Conservation (phyloP, 2,888 invertebrate species). For the Meta bourneti region DNA sequence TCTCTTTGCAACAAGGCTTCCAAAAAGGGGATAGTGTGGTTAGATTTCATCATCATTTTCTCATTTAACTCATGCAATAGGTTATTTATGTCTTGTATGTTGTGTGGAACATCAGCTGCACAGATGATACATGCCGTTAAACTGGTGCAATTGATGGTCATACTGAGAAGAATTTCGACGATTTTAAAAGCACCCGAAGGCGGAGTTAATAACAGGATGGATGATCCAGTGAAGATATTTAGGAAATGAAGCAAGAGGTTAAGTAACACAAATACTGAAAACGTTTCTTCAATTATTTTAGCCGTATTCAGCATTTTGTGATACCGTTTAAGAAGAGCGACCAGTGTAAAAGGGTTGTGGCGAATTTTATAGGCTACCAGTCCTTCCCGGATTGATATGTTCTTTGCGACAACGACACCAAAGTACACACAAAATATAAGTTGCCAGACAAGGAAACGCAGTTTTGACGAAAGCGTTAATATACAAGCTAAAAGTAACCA, state of each 20-base stretch:
- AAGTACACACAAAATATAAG: background rate
- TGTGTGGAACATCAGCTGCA: slow-evolving; percentile 8
- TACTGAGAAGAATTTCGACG: background rate
- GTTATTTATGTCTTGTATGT: background rate
- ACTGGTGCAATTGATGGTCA: background rate
- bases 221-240: background rate
- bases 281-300: background rate
- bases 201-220: background rate
- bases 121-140: background rate
- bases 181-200: background rate
- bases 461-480: background rate
- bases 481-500: background rate
- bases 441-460: background rate
- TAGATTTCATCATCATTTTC: background rate
- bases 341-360: background rate
- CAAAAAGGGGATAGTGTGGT: background rate
- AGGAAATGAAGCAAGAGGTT: background rate
- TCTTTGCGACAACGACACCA: background rate
- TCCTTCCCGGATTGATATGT: background rate
- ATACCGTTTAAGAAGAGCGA: background rate
- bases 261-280: background rate
- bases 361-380: background rate
- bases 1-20: slow-evolving; percentile 12
- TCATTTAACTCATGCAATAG: background rate
- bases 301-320: background rate